Evolutionary conservation across 2,888 invertebrate genomes (phyloP).

Genomic region (Limnephilus lunatus): DNA sequence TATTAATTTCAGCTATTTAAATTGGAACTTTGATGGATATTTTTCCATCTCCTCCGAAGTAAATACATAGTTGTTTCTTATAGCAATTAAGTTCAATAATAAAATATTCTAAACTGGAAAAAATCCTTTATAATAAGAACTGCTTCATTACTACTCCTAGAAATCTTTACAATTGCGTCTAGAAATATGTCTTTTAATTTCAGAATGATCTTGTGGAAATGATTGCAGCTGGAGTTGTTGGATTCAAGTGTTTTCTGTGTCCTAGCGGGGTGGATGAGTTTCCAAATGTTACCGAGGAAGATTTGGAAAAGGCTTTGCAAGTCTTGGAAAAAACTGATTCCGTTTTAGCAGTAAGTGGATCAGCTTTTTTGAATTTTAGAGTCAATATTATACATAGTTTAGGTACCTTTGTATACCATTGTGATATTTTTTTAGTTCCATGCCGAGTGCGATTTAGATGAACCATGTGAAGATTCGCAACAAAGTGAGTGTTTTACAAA

Average conservation of each 20-base stretch:
- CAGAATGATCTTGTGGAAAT: constrained; percentile 78
- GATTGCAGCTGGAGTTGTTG: constrained; percentile 82
- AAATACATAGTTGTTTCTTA: too few relatives aligned
- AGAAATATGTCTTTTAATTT: neutral
- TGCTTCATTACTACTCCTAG: neutral
- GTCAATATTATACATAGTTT: neutral
- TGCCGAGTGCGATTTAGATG: constrained; percentile 79
- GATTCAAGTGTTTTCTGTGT: constrained; percentile 85
- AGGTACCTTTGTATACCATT: neutral
- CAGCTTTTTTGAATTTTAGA: constrained; percentile 15
- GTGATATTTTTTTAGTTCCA: constrained; percentile 79
- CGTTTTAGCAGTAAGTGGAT: constrained; percentile 79
- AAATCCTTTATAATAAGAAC: neutral
- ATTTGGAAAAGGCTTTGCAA: constrained; percentile 78
- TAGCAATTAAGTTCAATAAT: too few relatives aligned
- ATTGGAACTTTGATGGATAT: too few relatives aligned
- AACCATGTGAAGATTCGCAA: constrained; percentile 36
- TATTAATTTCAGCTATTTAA: too few relatives aligned
- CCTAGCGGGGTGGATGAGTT: constrained; percentile 85
- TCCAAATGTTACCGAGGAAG: constrained; percentile 77
- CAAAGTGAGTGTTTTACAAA: constrained; percentile 8
- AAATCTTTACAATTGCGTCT: neutral
- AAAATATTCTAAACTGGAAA: too few relatives aligned
- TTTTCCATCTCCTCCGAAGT: too few relatives aligned
- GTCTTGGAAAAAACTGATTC: constrained; percentile 79